Base-by-base conservation (phyloP, 2,888 invertebrate species). In the Philaethria dido region DNA sequence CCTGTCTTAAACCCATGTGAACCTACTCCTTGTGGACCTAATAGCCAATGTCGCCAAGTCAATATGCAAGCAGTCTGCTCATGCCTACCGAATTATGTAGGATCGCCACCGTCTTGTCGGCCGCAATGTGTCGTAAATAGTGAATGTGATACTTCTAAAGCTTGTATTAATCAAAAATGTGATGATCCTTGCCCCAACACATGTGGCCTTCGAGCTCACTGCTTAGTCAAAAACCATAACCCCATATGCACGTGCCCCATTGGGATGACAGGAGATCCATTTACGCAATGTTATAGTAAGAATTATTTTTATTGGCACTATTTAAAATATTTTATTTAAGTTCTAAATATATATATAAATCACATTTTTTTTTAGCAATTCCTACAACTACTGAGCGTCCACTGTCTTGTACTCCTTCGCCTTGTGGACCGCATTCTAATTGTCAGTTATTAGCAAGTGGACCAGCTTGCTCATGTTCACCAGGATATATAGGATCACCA, bases 71-170 rank as follows among this genome's bases (percentile, higher is more conserved):
- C 97, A 0, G 97, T 97, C 0, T 98, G 98, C 82, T 96, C 97
- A 0, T 98, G 97, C 78, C 92, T 96, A 73, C 95, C 96, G 1
- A 95, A 95, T 75, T 97, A 96, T 77, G 93, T 95, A 59, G 97
- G 97, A 64, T 94, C 94, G 69, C 97, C 97, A 61, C 97, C 97
- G 1, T 94, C 94, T 62, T 98, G 98, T 80, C 92, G 97, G 70
- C 97, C 97, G 6, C 97, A 97, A 82, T 98, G 98, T 82, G 94
- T 97, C 9, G 96, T 97, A n/a, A 97, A 96, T 78, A 96, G 96
- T 1, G 97, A 98, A 88, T 98, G 98, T 85, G 94, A 96, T 22
- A 83, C 94, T 14, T 96, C 97, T 68, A 95, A 95, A 74, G 97
- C 98, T 18, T 98, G 98, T 77, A 93, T 97, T 44, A 96, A 97